Evolutionary conservation across 1,140 invertebrate genomes (phyloP).

Genomic region (Drosophila ohnishii): DNA sequence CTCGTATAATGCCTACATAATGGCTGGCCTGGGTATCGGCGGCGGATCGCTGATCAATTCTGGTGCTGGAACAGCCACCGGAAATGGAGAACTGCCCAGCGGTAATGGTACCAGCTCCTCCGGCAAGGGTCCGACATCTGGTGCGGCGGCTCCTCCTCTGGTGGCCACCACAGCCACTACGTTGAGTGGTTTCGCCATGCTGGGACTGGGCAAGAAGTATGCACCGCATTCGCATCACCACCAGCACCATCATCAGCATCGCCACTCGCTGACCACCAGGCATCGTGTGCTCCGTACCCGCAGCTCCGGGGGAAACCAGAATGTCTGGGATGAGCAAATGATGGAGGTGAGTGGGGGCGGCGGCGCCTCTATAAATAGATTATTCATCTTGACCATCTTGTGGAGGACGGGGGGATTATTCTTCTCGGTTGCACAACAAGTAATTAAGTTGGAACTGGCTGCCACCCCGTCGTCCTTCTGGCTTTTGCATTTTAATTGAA

Average conservation of each 20-base stretch:
- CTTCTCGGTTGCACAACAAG: slow-evolving; percentile 36
- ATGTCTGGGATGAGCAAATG: slow-evolving; percentile 84
- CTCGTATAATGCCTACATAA: slow-evolving; percentile 74
- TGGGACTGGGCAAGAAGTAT: slow-evolving; percentile 54
- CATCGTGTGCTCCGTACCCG: slow-evolving; percentile 77
- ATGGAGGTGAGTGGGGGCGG: slow-evolving; percentile 82
- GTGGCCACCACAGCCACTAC: slow-evolving; percentile 29
- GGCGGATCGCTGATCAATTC: slow-evolving; percentile 60
- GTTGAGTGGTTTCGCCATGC: slow-evolving; percentile 56
- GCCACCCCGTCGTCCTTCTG: not conserved
- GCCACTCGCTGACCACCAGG: slow-evolving; percentile 78
- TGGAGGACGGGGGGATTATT: slow-evolving; percentile 25
- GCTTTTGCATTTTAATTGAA: slow-evolving; percentile 1
- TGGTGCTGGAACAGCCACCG: slow-evolving; percentile 36
- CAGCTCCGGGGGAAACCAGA: slow-evolving; percentile 78
- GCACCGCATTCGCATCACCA: slow-evolving; percentile 62
- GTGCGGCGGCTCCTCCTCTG: slow-evolving; percentile 5
- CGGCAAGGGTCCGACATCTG: not conserved
- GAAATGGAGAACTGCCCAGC: slow-evolving; percentile 31
- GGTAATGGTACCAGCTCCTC: slow-evolving; percentile 16
- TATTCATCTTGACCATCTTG: slow-evolving; percentile 14
- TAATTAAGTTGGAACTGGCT: slow-evolving; percentile 39
- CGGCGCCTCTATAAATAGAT: slow-evolving; percentile 53
- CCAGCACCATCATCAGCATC: slow-evolving; percentile 70
- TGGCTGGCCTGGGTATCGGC: slow-evolving; percentile 76